phyloP scores from a whole-genome alignment of 2,888 invertebrate species.

The Aspidapion aeneum region DNA sequence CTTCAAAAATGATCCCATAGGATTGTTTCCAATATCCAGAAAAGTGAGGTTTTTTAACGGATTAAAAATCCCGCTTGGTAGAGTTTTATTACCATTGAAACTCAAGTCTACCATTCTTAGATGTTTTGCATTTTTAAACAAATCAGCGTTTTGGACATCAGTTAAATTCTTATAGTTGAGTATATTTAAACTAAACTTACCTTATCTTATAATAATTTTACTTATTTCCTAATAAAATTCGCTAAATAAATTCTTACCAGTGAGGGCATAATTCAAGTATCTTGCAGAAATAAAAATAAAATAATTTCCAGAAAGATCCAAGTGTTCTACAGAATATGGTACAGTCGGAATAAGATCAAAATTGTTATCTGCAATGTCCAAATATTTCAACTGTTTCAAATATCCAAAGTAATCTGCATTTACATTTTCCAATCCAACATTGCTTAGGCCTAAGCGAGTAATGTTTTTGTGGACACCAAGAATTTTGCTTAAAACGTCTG shows the following conservation, averaged over 20 bases:
- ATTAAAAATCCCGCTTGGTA: constrained; percentile 48
- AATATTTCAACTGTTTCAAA: constrained; percentile 44
- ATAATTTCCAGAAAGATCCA: constrained; percentile 62
- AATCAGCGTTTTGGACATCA: too few relatives aligned
- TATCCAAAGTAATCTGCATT: constrained; percentile 38
- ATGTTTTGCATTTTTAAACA: too few relatives aligned
- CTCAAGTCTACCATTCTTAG: too few relatives aligned
- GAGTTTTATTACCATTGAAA: constrained; percentile 49
- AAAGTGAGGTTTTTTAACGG: constrained; percentile 50
- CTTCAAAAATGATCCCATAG: constrained; percentile 46
- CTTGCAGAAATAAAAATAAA: constrained; percentile 50
- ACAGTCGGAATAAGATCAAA: constrained; percentile 54
- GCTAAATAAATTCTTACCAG: too few relatives aligned
- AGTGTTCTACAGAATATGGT: constrained; percentile 54
- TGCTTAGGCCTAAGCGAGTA: constrained; percentile 51
- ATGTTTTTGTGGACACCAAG: constrained; percentile 47
- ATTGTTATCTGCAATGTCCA: constrained; percentile 55
- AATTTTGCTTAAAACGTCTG: constrained; percentile 39
- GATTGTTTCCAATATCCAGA: constrained; percentile 60
- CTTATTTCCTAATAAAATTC: too few relatives aligned
- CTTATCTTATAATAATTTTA: too few relatives aligned
- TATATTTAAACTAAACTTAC: constrained; percentile 51
- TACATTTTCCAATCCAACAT: constrained; percentile 45
- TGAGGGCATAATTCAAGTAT: constrained; percentile 53
- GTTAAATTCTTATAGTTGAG: too few relatives aligned